These are phyloP conservation scores for Porites rus DNA, from an alignment of 92 coral and sea anemone species.

Conservation along the genomic window DNA sequence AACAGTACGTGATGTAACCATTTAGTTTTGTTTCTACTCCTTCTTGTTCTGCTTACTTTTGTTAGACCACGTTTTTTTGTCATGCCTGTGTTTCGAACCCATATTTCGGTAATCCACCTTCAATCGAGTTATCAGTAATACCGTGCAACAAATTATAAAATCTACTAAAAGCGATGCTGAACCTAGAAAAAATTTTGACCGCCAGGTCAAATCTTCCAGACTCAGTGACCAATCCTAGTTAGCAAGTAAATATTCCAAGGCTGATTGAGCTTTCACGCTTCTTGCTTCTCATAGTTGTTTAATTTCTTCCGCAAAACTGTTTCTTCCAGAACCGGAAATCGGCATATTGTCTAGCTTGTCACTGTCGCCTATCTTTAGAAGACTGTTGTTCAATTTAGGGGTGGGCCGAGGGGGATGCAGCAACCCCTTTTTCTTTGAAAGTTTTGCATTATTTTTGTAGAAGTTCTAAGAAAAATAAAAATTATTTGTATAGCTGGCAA, in stretches of 20 bases:
- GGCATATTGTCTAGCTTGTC: background rate
- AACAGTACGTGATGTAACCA: too few species aligned
- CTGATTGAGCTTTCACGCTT: constrained; percentile 28
- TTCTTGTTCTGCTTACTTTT: too few species aligned
- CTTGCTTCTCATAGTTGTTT: background rate
- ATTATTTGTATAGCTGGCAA: too few species aligned
- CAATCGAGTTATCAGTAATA: too few species aligned
- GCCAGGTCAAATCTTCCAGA: background rate
- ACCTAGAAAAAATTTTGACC: background rate
- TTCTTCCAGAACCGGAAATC: background rate
- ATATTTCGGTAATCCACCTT: too few species aligned
- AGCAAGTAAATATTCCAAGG: constrained; percentile 37
- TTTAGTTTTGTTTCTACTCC: too few species aligned
- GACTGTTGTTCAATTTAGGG: background rate
- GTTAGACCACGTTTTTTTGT: too few species aligned
- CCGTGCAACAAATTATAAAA: too few species aligned
- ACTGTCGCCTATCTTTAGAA: constrained; percentile 1
- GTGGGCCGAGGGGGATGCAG: background rate
- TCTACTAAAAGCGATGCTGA: background rate
- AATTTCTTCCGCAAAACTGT: constrained; percentile 6
- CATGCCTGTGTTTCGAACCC: too few species aligned
- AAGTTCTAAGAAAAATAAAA: too few species aligned
- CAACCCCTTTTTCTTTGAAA: too few species aligned
- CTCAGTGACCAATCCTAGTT: background rate
- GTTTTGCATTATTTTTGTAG: too few species aligned